Percentiles rank a stretch among this genome's conserved stretches.
These are phyloP conservation scores for Pollenia labialis DNA, from an alignment of 2,888 invertebrate genomes.

Conservation along the genomic window DNA sequence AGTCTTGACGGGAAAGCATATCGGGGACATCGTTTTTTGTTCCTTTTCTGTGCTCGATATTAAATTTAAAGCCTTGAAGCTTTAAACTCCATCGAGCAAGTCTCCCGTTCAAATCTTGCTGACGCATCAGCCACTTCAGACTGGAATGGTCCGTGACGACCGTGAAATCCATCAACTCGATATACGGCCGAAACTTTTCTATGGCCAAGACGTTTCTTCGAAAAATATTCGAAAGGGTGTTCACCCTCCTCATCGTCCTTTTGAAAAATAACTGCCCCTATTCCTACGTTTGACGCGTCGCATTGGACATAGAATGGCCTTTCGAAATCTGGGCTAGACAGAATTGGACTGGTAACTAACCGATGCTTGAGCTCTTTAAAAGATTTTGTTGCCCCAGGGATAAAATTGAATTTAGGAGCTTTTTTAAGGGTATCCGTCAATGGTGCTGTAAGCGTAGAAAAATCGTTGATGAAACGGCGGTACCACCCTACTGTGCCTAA, in stretches of 20 bases:
- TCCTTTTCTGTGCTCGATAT: conserved; percentile 73
- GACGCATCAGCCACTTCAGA: conserved; percentile 46
- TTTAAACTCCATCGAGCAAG: conserved; percentile 76
- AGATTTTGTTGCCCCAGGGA: neutral
- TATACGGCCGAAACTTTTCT: conserved; percentile 58
- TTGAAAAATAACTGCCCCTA: conserved; percentile 51
- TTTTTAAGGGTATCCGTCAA: conserved; percentile 23
- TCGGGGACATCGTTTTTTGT: neutral
- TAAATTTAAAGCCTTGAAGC: conserved; percentile 73
- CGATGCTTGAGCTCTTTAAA: conserved; percentile 2
- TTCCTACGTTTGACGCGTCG: conserved; percentile 42
- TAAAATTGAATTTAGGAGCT: neutral
- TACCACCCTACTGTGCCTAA: conserved; percentile 32
- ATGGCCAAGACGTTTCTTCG: conserved; percentile 44
- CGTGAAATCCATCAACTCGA: conserved; percentile 58
- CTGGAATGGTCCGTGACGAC: conserved; percentile 45
- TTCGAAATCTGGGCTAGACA: conserved; percentile 8
- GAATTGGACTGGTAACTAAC: neutral
- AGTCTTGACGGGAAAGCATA: neutral
- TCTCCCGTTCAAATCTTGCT: conserved; percentile 50
- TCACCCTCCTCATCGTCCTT: conserved; percentile 32
- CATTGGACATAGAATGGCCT: conserved; percentile 31
- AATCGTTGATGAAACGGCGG: conserved; percentile 19
- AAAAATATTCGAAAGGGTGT: conserved; percentile 49
- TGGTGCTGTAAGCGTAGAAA: conserved; percentile 17